phyloP scores from a whole-genome alignment of 92 coral and sea anemone species.

The Zoanthus solanderi region DNA sequence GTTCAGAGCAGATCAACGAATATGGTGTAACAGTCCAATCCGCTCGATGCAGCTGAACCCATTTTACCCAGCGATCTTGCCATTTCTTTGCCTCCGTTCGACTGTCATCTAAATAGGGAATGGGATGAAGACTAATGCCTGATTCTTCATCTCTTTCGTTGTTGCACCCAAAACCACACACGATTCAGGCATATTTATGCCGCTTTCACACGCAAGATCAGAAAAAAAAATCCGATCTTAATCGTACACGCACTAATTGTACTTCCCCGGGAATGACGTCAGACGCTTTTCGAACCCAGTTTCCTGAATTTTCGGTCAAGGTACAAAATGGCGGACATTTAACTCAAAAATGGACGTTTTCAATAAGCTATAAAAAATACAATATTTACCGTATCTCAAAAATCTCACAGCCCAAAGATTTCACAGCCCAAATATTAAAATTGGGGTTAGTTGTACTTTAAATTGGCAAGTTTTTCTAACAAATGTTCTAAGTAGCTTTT shows the following conservation, averaged over 20 bases:
- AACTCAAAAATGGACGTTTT: background rate
- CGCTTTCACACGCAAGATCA: background rate
- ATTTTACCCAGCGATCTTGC: background rate
- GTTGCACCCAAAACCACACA: background rate
- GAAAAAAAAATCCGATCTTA: too few species aligned
- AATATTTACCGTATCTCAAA: too few species aligned
- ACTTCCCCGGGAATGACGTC: background rate
- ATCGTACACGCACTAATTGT: too few species aligned
- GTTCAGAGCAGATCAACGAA: too few species aligned
- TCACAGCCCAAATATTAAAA: too few species aligned
- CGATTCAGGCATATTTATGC: background rate
- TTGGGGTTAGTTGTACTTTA: too few species aligned
- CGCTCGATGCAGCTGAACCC: conserved; percentile 20
- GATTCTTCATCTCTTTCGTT: background rate
- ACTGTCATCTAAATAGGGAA: background rate
- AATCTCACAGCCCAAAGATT: too few species aligned
- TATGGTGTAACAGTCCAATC: background rate
- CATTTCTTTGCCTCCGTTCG: too few species aligned
- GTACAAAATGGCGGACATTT: background rate
- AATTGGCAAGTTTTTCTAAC: background rate
- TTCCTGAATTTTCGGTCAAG: too few species aligned
- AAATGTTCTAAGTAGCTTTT: background rate
- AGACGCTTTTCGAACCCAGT: too few species aligned
- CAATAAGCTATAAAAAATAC: background rate
- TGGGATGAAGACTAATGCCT: conserved; percentile 15